Conservation (phyloP, 2,113 vertebrate species). For the Chloropsis cyanopogon region DNA sequence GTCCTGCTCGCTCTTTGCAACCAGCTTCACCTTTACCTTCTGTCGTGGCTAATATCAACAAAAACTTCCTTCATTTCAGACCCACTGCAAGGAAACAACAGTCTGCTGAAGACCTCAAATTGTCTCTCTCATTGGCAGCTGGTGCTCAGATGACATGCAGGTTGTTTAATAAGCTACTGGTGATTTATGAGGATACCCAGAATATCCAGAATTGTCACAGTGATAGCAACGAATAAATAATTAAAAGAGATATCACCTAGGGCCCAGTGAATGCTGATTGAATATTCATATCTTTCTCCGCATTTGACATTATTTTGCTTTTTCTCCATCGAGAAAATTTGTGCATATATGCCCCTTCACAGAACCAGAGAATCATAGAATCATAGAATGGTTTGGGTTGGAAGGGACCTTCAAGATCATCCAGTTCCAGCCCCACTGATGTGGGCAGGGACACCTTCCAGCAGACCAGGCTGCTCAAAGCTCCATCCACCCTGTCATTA, state of each 20-base stretch:
- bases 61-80: background rate
- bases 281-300: background rate
- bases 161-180: background rate
- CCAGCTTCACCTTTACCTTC: background rate
- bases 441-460: background rate
- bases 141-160: background rate
- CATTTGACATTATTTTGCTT: background rate
- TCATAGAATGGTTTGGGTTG: background rate
- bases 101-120: background rate
- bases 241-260: background rate
- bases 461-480: background rate
- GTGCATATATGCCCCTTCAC: rapidly evolving
- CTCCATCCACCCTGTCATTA: background rate
- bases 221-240: background rate
- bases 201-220: background rate
- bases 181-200: background rate
- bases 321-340: background rate
- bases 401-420: background rate
- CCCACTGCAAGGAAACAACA: background rate
- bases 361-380: background rate
- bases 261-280: background rate
- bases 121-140: background rate
- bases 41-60: background rate
- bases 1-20: background rate
- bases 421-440: rapidly evolving